These are phyloP conservation scores for Plebejus anna DNA, from an alignment of 2,888 invertebrate species.

Conservation along the genomic window DNA sequence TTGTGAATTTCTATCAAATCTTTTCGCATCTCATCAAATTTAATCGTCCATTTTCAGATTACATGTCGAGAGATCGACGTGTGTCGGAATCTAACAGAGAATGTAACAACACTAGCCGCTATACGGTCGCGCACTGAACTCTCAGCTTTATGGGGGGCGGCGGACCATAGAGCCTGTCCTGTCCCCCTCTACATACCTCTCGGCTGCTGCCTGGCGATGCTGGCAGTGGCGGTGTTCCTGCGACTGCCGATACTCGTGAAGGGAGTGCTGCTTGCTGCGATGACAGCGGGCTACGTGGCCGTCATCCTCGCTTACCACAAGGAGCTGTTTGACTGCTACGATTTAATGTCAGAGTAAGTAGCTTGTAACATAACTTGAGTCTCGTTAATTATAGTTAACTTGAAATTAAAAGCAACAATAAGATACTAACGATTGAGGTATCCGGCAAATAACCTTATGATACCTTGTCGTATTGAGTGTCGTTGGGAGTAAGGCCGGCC, in stretches of 20 bases:
- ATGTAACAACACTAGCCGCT: conserved; percentile 74
- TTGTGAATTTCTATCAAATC: too few species aligned
- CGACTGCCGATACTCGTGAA: conserved; percentile 90
- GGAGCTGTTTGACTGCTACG: conserved; percentile 90
- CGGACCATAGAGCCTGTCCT: conserved; percentile 88
- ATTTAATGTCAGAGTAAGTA: conserved; percentile 86
- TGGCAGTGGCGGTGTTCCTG: conserved; percentile 92
- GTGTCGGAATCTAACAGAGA: conserved; percentile 65
- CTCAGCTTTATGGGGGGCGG: conserved; percentile 63
- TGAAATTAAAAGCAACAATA: too few species aligned
- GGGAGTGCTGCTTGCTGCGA: conserved; percentile 86
- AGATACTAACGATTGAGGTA: too few species aligned
- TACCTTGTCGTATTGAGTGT: too few species aligned
- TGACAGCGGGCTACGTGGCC: conserved; percentile 89
- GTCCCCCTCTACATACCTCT: conserved; percentile 93
- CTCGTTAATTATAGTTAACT: too few species aligned
- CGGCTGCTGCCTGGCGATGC: conserved; percentile 90
- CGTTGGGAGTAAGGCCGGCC: too few species aligned
- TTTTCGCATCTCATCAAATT: background rate
- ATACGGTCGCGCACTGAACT: conserved; percentile 60
- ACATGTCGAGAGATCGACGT: conserved; percentile 68
- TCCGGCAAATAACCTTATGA: too few species aligned
- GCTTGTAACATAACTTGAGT: background rate
- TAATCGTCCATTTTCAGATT: conserved; percentile 52
- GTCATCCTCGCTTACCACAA: conserved; percentile 90